Base-by-base conservation (phyloP, 1,140 invertebrate genomes). In the Dendrolimus kikuchii region DNA sequence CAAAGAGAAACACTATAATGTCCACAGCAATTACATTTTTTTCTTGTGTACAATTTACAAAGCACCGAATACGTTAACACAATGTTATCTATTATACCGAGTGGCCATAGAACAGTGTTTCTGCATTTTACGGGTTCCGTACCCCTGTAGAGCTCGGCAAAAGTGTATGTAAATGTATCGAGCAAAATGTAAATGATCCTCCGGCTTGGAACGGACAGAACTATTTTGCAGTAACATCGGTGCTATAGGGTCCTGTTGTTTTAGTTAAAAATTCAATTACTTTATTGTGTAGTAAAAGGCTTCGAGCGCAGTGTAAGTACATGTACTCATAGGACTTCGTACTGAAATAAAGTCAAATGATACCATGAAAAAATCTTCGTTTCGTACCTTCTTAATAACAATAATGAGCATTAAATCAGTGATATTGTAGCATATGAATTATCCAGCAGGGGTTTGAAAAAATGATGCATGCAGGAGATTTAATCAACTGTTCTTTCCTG, bases 141-240 rank as follows among this genome's bases (percentile, higher is more conserved):
- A 49, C 48, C 60, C 55, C 59, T 60, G 42, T 53, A 58, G 63
- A 55, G 57, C 42, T 40, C 51, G 38, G 58, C 49, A 55, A 55
- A 55, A 60, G 53, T 55, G 50, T 60, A 60, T 60, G 58, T 60
- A 64, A 69, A 66, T 66, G 57, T 66, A 57, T 66, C 57, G 64
- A 55, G 61, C 52, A 58, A 55, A 61, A 69, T 69, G 66, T 66
- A 69, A 69, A 69, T 66, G 59, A 60, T 57, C 53, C 48, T n/a
- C n/a, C 44, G 46, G 38, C 52, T 8, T 6, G 36, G 47, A 43
- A 37, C 53, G 46, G 49, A 43, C 7, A 41, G 41, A 41, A 44
- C 40, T 48, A 7, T 23, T 23, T 38, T 6, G n/a, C 7, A 42
- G 40, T 23, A 23, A 23, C 23, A 23, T 23, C 23, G 9, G 9